Conservation (phyloP, 1,140 invertebrate species). For the Drosophila trapezifrons region DNA sequence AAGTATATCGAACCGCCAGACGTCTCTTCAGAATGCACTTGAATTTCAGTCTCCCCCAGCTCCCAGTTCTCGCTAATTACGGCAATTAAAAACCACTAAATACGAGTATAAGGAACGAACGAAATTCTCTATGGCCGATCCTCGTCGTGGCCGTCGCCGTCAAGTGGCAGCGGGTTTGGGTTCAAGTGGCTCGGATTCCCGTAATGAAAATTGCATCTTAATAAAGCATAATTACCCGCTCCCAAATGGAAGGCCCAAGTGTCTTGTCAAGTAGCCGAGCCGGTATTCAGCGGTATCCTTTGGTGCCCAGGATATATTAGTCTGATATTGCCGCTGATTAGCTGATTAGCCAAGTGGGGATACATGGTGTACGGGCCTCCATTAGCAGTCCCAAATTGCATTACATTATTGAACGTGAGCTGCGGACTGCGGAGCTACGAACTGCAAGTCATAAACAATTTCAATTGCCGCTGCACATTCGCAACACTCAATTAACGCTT, state of each 20-base stretch:
- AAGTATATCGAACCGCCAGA: slow-evolving; percentile 18
- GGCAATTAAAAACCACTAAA: slow-evolving; percentile 81
- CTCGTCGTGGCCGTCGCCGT: slow-evolving; percentile 54
- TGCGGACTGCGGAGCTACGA: slow-evolving; percentile 18
- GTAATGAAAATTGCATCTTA: slow-evolving; percentile 71
- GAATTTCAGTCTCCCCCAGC: slow-evolving; percentile 47
- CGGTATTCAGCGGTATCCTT: slow-evolving; percentile 56
- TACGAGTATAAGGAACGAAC: slow-evolving; percentile 42
- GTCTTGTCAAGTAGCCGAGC: slow-evolving; percentile 60
- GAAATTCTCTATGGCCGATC: slow-evolving; percentile 43
- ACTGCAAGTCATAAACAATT: slow-evolving; percentile 83
- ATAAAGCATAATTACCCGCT: slow-evolving; percentile 60
- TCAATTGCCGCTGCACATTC: slow-evolving; percentile 81
- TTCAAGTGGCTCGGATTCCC: slow-evolving; percentile 58
- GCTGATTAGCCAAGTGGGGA: slow-evolving; percentile 48
- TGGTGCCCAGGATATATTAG: slow-evolving; percentile 61
- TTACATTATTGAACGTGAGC: slow-evolving; percentile 65
- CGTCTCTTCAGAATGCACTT: slow-evolving; percentile 69
- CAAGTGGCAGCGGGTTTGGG: slow-evolving; percentile 55
- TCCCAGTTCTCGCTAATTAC: slow-evolving; percentile 70
- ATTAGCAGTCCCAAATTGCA: slow-evolving; percentile 67
- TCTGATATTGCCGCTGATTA: slow-evolving; percentile 69
- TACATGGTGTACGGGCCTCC: slow-evolving; percentile 41
- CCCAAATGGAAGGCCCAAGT: slow-evolving; percentile 50
- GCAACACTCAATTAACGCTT: slow-evolving; percentile 83